Evolutionary conservation across 2,797 vertebrate genomes (phyloP).

Genomic region (Typhlichthys eigenmanni): DNA sequence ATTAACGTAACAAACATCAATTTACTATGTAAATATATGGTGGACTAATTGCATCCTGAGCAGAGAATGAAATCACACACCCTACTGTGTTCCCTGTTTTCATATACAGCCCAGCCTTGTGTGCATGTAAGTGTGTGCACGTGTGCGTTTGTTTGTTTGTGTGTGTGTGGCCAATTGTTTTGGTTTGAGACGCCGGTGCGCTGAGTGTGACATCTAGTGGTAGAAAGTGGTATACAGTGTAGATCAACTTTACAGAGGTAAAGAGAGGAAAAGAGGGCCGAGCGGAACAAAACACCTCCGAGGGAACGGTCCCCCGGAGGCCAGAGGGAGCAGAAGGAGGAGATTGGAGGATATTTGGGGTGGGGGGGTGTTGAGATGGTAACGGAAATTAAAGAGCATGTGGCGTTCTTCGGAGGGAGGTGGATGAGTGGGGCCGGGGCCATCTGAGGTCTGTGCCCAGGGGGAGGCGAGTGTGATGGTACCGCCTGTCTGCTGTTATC

Average conservation of each 20-base stretch:
- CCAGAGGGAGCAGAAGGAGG: constrained; percentile 9
- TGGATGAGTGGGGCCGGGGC: constrained; percentile 43
- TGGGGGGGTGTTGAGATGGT: constrained; percentile 6
- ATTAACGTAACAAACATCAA: too few species aligned
- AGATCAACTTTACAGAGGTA: constrained; percentile 2
- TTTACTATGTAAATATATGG: too few species aligned
- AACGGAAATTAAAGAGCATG: constrained; percentile 7
- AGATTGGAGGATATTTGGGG: constrained; percentile 9
- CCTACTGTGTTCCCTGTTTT: too few species aligned
- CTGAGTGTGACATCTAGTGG: too few species aligned
- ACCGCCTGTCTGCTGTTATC: constrained; percentile 61
- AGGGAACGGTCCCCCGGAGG: constrained; percentile 1
- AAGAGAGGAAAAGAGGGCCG: constrained; percentile 3
- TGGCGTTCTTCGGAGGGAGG: constrained; percentile 9
- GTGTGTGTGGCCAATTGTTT: too few species aligned
- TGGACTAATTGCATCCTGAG: too few species aligned
- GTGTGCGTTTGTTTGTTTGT: too few species aligned
- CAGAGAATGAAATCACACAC: too few species aligned
- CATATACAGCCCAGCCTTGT: too few species aligned
- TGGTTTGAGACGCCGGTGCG: too few species aligned
- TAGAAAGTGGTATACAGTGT: too few species aligned
- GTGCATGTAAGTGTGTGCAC: too few species aligned
- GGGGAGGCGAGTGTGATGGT: constrained; percentile 66
- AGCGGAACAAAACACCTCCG: background rate
- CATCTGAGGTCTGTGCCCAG: constrained; percentile 71